These are phyloP conservation scores for Serilophus lunatus DNA, from an alignment of 2,113 vertebrate species.

Conservation along the genomic window DNA sequence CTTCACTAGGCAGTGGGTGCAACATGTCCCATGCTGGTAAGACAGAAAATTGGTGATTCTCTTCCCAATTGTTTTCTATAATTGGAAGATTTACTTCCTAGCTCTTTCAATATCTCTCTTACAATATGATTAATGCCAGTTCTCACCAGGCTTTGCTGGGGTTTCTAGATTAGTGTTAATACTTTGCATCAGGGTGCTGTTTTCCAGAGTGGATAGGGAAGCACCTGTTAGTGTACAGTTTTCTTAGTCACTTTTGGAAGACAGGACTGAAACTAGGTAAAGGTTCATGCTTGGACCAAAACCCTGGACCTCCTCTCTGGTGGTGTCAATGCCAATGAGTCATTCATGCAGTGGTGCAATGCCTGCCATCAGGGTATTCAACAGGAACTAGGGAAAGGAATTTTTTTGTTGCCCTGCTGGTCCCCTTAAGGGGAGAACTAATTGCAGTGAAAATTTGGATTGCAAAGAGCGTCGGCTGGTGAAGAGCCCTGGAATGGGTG, in stretches of 20 bases:
- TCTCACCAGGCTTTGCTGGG: not conserved
- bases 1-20: not conserved
- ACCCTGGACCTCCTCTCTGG: not conserved
- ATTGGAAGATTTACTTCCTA: no score
- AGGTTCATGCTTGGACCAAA: not conserved
- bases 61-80: not conserved
- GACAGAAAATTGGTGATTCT: not conserved
- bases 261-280: not conserved
- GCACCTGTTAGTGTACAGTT: not conserved
- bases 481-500: fast-evolving
- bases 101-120: no score
- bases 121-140: not conserved
- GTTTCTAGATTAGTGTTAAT: not conserved
- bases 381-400: not conserved
- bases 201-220: not conserved
- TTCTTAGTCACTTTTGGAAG: not conserved
- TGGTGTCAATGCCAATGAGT: fast-evolving
- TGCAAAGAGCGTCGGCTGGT: not conserved
- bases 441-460: not conserved
- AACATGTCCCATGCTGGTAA: fast-evolving
- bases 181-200: not conserved
- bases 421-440: not conserved
- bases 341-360: not conserved
- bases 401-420: not conserved
- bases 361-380: not conserved